Conservation (phyloP, 2,888 invertebrate genomes). For the Ochlodes sylvanus region DNA sequence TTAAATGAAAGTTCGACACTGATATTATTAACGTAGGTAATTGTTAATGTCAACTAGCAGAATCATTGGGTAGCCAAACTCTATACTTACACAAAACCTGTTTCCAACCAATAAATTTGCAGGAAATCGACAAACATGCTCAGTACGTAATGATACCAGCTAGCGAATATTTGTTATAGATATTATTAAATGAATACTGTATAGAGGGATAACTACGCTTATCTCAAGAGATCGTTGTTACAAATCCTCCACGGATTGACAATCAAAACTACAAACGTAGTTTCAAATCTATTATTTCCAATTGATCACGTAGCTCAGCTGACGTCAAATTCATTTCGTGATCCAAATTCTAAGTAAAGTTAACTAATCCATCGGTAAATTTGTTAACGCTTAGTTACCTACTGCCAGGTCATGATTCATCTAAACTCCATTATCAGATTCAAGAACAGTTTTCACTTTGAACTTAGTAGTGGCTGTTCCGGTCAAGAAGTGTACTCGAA, state of each 20-base stretch:
- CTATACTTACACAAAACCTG: no score
- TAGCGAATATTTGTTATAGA: no score
- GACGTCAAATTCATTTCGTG: conserved; percentile 13
- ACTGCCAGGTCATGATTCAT: conserved; percentile 9
- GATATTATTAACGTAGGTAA: no score
- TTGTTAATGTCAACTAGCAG: no score
- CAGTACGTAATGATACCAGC: no score
- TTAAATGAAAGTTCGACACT: no score
- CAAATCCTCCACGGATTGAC: not conserved
- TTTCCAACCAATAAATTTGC: no score
- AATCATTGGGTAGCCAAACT: no score
- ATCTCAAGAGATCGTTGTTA: not conserved
- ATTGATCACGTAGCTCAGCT: conserved; percentile 20
- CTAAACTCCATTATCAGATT: conserved; percentile 39
- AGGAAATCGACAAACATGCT: no score
- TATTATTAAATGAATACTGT: no score
- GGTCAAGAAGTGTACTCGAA: conserved; percentile 38
- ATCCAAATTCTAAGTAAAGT: conserved; percentile 26
- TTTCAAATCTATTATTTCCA: conserved; percentile 7
- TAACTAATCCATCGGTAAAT: conserved; percentile 16
- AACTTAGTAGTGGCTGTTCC: conserved; percentile 35
- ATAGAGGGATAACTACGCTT: no score
- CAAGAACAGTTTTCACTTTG: conserved; percentile 42
- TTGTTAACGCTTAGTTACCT: conserved; percentile 18
- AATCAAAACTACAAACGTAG: not conserved